These are phyloP conservation scores for Mareca strepera DNA, from an alignment of 2,797 vertebrate genomes.

Conservation along the genomic window DNA sequence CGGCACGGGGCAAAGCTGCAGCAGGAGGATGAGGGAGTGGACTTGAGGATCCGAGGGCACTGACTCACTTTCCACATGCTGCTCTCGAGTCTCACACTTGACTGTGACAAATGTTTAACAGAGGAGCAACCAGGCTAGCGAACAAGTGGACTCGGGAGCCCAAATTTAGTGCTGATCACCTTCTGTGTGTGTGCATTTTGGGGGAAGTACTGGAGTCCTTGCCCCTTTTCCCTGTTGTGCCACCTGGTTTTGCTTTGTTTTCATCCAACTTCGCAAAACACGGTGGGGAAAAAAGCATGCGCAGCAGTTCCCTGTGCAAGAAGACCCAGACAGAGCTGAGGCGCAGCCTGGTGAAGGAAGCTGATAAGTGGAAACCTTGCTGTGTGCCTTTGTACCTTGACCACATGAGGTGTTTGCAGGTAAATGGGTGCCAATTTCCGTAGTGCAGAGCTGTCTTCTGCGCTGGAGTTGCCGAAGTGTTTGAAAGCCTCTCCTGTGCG, in stretches of 20 bases:
- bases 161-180: neutral
- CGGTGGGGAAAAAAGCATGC: neutral
- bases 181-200: neutral
- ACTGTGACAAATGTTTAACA: neutral
- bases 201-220: neutral
- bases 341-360: neutral
- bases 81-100: neutral
- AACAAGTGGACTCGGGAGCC: neutral
- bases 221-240: neutral
- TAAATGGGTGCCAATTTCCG: neutral
- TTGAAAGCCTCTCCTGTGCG: neutral
- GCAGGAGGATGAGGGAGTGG: neutral
- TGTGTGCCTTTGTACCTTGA: neutral
- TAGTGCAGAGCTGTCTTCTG: neutral
- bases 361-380: neutral
- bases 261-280: neutral
- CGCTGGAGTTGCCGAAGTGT: neutral
- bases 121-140: neutral
- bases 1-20: neutral
- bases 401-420: neutral
- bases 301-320: neutral
- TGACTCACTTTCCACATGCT: neutral
- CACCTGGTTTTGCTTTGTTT: neutral
- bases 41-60: neutral
- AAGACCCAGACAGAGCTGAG: neutral